Evolutionary conservation across 2,113 vertebrate genomes (phyloP), one percentile per base, ranked within the genome.

Genomic region (Okapia johnstoni): DNA sequence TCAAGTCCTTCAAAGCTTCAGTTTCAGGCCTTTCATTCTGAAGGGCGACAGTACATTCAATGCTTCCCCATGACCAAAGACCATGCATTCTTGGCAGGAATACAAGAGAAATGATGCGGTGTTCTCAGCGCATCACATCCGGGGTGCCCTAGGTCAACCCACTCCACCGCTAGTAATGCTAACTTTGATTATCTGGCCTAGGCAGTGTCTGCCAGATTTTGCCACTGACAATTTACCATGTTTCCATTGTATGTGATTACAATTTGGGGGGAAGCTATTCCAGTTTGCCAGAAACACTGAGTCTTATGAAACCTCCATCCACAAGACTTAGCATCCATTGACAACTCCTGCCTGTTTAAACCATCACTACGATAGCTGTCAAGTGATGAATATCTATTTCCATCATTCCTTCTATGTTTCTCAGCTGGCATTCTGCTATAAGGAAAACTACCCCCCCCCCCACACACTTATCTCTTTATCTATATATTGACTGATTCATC

Each of bases 1-100:
- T 83, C 33, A 87, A 28, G 55, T 48, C 17, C 36, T 93, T 94
- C 5, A 15, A 63, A 79, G 57, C 83, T 80, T 96, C 91, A 50
- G 43, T 60, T 81, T 55, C 3, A 66, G 57, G 19, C 7, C 21
- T 84, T 94, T 70, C 26, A 4, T 87, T 90, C 73, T 26, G 13
- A 2, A 79, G 7, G 33, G 23, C 0, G 30, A 50, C 0, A 30
- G 46, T 54, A 52, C 43, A 84, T 21, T 28, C 11, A 6, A 17
- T 70, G 40, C 48, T 84, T 94, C 76, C 33, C n/a, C 28, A 5
- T 30, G 60, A 86, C 61, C 33, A 11, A 17, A 83, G 84, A 63
- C 10, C 25, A 36, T 13, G 17, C 46, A 73, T 52, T 55, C 55
- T 40, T 54, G 30, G 73, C 19, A 94, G 70, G 40, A 94, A 63